Conservation (phyloP, 2,888 invertebrate species). For the Scelioninae gen. 1 region DNA sequence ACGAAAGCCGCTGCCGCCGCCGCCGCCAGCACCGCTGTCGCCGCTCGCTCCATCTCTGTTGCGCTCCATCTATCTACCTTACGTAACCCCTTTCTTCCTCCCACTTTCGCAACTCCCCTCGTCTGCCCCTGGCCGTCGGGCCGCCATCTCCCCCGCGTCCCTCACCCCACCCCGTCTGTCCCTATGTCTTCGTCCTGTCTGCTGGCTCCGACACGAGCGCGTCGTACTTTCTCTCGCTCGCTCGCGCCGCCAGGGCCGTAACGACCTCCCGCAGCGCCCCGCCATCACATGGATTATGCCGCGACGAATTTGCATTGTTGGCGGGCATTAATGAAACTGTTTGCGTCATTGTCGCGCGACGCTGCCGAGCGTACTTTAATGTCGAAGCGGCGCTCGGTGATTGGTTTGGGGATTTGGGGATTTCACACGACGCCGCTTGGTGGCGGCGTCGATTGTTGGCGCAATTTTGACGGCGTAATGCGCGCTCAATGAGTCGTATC, state of each 20-base stretch:
- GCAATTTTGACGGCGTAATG: conserved; percentile 39
- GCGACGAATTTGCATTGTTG: conserved; percentile 56
- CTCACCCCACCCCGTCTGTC: too few relatives aligned
- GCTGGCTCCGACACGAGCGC: conserved; percentile 54
- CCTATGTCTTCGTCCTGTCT: conserved; percentile 50
- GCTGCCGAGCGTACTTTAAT: conserved; percentile 35
- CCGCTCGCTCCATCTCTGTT: too few relatives aligned
- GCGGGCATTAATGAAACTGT: conserved; percentile 58
- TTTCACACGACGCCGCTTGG: conserved; percentile 23
- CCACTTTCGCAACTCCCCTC: conserved; percentile 53
- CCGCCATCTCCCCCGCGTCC: conserved; percentile 7
- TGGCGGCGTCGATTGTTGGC: conserved; percentile 19
- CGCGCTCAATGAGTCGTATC: conserved; percentile 23
- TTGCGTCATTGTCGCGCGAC: conserved; percentile 55
- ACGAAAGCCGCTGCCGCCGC: conserved; percentile 57
- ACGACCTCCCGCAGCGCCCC: conserved; percentile 39
- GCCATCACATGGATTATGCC: conserved; percentile 43
- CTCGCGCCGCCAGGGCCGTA: conserved; percentile 50
- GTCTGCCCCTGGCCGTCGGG: conserved; percentile 35
- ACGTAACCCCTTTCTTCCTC: conserved; percentile 62
- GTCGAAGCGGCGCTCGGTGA: conserved; percentile 22
- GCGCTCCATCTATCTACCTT: conserved; percentile 53
- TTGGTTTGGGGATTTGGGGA: conserved; percentile 29
- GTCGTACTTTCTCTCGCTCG: conserved; percentile 65
- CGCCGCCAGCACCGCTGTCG: conserved; percentile 36